Evolutionary conservation across 1,140 invertebrate species (phyloP), one percentile per base, ranked within the genome.

Genomic region (Chironomus striatipennis): DNA sequence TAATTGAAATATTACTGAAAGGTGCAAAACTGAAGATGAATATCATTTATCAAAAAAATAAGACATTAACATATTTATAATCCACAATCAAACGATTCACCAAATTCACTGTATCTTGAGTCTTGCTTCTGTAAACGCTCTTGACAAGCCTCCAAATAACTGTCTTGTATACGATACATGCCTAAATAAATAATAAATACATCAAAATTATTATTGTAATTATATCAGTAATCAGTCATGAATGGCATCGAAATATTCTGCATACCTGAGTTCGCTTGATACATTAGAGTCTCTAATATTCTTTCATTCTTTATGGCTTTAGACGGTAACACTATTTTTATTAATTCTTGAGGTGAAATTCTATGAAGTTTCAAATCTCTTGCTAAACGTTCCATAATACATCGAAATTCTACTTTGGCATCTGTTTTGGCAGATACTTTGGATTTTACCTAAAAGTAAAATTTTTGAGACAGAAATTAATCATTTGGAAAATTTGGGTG

Each of bases 281-380:
- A 93, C 91, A 96, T 94, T 24, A 97, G 84, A 0, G 95, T 97
- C 82, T 96, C 94, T 75, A 97, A 86, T 76, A 97, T 97, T 42
- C 91, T 86, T 80, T 97, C 94, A 82, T 97, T 95, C 79, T 93
- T 95, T 77, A 97, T 95, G 15, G 94, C 93, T 82, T 96, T 97
- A 57, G 93, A 94, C 65, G 94, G 95, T 76, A 97, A 83, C 57
- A 97, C 94, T 77, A 95, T 91, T 85, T 94, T 95, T 74, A 97
- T 94, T 70, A 97, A 86, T 84, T 97, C 94, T 79, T 95, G 93
- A 6, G 94, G 94, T 74, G 94, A 92, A 80, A 97, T 97, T 79
- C 93, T 90, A 78, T 96, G 92, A 34, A 96, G 83, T 83, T 96
- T 96, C 7, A 97, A 85, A 81, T 97, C 94, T 76, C 92, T 87